Base-by-base conservation (phyloP, 2,888 invertebrate species). In the Lochmaea crataegi region DNA sequence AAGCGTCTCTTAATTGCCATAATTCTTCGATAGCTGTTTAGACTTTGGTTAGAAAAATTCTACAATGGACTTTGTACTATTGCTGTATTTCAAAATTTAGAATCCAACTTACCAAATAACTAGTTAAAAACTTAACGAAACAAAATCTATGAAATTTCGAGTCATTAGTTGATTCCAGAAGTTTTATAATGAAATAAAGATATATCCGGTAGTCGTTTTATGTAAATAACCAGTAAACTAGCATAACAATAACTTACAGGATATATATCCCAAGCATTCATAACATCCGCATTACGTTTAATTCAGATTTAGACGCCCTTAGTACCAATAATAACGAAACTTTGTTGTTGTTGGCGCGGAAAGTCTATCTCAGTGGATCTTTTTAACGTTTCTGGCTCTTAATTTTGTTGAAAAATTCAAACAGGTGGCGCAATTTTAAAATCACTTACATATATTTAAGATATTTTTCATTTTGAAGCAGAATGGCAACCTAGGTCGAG, bases 301-400 rank as follows among this genome's bases (percentile, higher is more conserved):
- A 78, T 75, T 78, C 78, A 74, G 60, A 78, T 76, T 78, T 76
- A 78, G 72, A 75, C 73, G 75, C 74, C 74, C 72, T 65, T 72
- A 75, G 76, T 73, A 75, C 76, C 75, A 75, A 77, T 78, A 78
- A 77, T 71, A 72, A 73, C 72, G 70, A 78, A 78, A 78, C 74
- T 78, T 78, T 76, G 76, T 75, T 70, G 70, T 63, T 63, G 61
- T 63, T 63, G 61, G 61, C 53, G 70, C 69, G 74, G 75, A 68
- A 74, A 73, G 75, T 74, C 74, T 74, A 71, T 75, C 75, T 70
- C 75, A 56, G 70, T 73, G 75, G 74, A 75, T 74, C 78, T 75
- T 74, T 77, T 75, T 76, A 75, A 73, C 73, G 72, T 69, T 63
- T 63, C 18, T 18, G 61, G n/a, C 7, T 10, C 58, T 32, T 1